Base-by-base conservation (phyloP, 2,113 vertebrate genomes). In the Progne subis region DNA sequence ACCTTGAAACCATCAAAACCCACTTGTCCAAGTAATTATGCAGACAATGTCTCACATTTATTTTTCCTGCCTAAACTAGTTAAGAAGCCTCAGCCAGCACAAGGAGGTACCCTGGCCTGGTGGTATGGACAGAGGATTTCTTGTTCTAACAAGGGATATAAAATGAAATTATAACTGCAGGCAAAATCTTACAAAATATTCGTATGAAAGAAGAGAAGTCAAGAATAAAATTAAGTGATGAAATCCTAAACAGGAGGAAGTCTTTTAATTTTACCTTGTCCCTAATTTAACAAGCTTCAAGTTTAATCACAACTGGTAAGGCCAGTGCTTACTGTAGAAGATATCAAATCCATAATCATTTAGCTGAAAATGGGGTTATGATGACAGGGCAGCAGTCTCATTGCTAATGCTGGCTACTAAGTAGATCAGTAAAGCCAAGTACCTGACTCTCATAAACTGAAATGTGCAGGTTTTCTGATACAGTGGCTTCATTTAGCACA, bases 291-390 rank as follows among this genome's bases (percentile, higher is more conserved):
- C 44, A 92, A 86, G 34, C 49, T 90, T 75, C 57, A 84, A 76
- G 47, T 92, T 90, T 88, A 96, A 88, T 86, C 92, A 53, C 82
- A 81, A 56, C 5, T 43, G 82, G 88, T 70, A 71, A 79, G 85
- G 21, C 68, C 61, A 86, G 79, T 53, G 82, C 68, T 83, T 95
- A 88, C 75, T 46, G 79, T 83, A 81, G 91, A 88, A 97, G 64
- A 60, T 92, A 83, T 86, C 70, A 94, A 95, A 96, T 94, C 85
- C 91, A 85, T 80, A 94, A 91, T 82, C 44, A 74, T 94, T 96
- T 95, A 95, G 65, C 63, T 92, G 89, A 93, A 96, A 96, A 96
- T 75, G 94, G 80, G 87, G 87, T 95, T 95, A 96, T 41, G 91
- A 96, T 67, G 93, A 91, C 84, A 94, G 92, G 82, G 69, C 84